Base-by-base conservation (phyloP, 2,888 invertebrate species). In the Calameuta filiformis region DNA sequence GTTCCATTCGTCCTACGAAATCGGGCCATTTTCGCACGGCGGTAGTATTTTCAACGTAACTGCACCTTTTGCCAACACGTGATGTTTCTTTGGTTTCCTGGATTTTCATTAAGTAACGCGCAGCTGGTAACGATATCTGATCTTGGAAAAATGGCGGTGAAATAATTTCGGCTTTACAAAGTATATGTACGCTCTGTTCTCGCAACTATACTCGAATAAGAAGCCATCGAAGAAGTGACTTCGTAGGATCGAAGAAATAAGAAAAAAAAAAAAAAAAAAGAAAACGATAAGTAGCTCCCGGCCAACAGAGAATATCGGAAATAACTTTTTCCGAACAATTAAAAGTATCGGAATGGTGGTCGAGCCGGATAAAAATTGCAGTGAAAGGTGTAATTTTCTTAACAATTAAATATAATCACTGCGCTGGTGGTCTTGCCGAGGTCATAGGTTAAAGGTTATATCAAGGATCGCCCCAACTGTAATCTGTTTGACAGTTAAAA, bases 231-330 rank as follows among this genome's bases (percentile, higher is more conserved):
- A 23, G 23, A 56, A 56, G 9, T 9, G 23, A 23, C 9, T 9
- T 9, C 9, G 9, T 56, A 9, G 31, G 12, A 31, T 56, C 0
- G 71, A 69, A 75, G 30, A 35, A 69, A 75, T 35, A 68, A 40
- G 35, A 73, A 37, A 69, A 37, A 75, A 76, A 76, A 68, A 79
- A 68, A 33, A 68, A 71, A 73, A 23, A 56, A 56, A 71, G 75
- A 23, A 56, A 56, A 56, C 23, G 6, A 9, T 23, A 56, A 40
- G 56, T 56, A 23, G 56, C 56, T 56, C 9, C 23, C 23, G 56
- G 23, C 23, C 23, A 2, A 56, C 9, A 23, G 56, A 23, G 56
- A 23, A 23, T 23, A 23, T 56, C 9, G 56, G 23, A 56, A 56
- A 56, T 23, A 56, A 56, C 56, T 56, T 56, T 56, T 56, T 56